Percentiles rank a stretch among this genome's conserved stretches.
These are phyloP conservation scores for Subanguina moxae DNA, from an alignment of 1,140 invertebrate species.

Conservation along the genomic window DNA sequence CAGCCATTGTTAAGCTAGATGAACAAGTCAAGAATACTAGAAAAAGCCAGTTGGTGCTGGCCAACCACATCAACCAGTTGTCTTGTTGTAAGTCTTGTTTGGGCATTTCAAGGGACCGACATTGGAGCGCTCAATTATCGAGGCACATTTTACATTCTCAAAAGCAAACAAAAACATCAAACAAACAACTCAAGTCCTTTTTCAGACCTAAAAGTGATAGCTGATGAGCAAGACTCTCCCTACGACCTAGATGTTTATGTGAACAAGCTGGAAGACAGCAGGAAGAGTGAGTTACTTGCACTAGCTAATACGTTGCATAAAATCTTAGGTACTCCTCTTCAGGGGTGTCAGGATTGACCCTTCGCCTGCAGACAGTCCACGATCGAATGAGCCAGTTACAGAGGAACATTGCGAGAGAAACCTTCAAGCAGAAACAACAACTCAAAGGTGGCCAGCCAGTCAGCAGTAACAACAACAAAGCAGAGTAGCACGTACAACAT, in stretches of 20 bases:
- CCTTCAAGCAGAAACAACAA: conserved; percentile 42
- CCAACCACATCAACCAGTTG: conserved; percentile 33
- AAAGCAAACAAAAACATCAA: conserved; percentile 5
- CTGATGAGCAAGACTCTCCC: conserved; percentile 40
- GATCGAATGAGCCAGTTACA: conserved; percentile 44
- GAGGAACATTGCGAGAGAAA: conserved; percentile 40
- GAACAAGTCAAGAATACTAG: conserved; percentile 46
- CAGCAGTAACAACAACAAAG: too few species aligned
- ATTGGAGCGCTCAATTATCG: too few species aligned
- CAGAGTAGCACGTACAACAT: too few species aligned
- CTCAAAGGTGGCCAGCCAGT: not conserved
- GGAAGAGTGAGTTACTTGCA: conserved; percentile 14
- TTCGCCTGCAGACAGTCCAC: conserved; percentile 30
- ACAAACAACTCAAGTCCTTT: too few species aligned
- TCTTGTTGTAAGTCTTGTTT: conserved; percentile 35
- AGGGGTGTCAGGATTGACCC: conserved; percentile 18
- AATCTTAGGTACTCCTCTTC: not conserved
- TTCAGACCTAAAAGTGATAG: conserved; percentile 39
- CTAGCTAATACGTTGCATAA: too few species aligned
- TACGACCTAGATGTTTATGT: conserved; percentile 46
- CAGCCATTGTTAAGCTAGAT: conserved; percentile 34
- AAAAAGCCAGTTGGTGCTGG: conserved; percentile 41
- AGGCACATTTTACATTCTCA: not conserved
- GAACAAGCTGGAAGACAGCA: conserved; percentile 44
- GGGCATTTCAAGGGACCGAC: too few species aligned